Percentiles rank a stretch among this genome's conserved stretches.
Evolutionary conservation across 35 echinoderm and acorn worm species (phyloP).

Genomic region (Lytechinus variegatus): DNA sequence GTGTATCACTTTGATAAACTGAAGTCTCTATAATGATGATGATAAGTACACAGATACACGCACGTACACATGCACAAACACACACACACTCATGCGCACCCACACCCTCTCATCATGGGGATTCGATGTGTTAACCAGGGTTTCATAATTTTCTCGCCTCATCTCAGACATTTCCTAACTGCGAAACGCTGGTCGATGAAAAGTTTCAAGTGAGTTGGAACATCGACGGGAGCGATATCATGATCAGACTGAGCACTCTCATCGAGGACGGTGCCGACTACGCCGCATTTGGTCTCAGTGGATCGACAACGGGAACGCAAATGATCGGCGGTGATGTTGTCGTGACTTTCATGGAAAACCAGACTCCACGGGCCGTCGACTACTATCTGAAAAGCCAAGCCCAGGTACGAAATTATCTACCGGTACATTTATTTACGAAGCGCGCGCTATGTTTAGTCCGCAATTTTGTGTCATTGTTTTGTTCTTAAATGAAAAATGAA

Average conservation of each 20-base stretch:
- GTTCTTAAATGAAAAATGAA: too few species aligned
- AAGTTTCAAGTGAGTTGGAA: conserved; percentile 86
- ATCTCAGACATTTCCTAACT: conserved; percentile 67
- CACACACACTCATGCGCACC: too few species aligned
- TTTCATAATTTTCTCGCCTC: too few species aligned
- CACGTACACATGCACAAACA: too few species aligned
- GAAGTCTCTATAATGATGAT: too few species aligned
- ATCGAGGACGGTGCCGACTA: conserved; percentile 54
- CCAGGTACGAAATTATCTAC: conserved; percentile 79
- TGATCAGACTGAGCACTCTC: conserved; percentile 63
- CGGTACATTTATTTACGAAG: too few species aligned
- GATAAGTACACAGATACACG: too few species aligned
- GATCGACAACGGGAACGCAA: conserved; percentile 23
- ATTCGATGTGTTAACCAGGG: too few species aligned
- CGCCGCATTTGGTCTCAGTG: conserved; percentile 89
- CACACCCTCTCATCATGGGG: too few species aligned
- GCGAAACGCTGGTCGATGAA: conserved; percentile 65
- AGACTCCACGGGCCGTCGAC: conserved; percentile 38
- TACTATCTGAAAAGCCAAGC: conserved; percentile 67
- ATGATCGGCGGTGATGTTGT: conserved; percentile 84
- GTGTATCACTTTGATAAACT: too few species aligned
- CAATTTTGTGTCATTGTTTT: too few species aligned
- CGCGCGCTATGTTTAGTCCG: too few species aligned
- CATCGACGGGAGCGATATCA: conserved; percentile 53
- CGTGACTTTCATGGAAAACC: conserved; percentile 70